Evolutionary conservation across 2,888 invertebrate genomes (phyloP), one percentile per base, ranked within the genome.

Genomic region (Phymatocera aterrima): DNA sequence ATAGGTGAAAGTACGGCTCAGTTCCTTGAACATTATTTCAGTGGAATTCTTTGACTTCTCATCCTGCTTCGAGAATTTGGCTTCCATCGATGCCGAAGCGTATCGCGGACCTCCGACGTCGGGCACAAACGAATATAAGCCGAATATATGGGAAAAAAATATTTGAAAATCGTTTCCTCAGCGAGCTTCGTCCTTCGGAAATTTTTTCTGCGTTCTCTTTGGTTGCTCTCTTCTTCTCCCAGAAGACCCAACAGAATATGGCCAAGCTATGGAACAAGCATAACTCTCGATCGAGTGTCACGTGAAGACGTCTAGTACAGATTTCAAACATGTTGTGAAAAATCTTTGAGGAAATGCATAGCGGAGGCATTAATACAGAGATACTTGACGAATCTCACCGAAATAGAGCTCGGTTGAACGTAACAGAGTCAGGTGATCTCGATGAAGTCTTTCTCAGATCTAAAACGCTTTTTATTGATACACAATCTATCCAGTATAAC

Each of bases 151-250:
- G 28, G 5, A 28, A 57, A 28, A 3, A 28, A 57, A 57, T 57
- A 57, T 57, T 57, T 57, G 57, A 57, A 57, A 57, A 57, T 57
- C 28, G 28, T 57, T 28, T 57, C 24, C 54, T 28, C 54, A 12
- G 54, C 40, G 40, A 12, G 21, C 54, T 8, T 54, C 24, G 21
- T 54, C 10, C 54, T 21, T 54, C 54, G 3, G 54, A 54, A n/a
- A 1, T 40, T 40, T 10, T 40, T 40, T 40, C 40, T 40, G 6
- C 3, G 12, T 40, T 40, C 12, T 40, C 6, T 40, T 40, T 51
- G 4, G n/a, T 3, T 18, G 4, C 8, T 5, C 8, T 54, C 12
- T 12, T 24, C 24, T 24, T 54, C 2, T 24, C n/a, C n/a, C n/a
- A n/a, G 28, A 57, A 15, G 28, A 10, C 57, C 28, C 4, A 4